Evolutionary conservation across 2,888 invertebrate species (phyloP), one percentile per base, ranked within the genome.

Genomic region (Lapara coniferarum): DNA sequence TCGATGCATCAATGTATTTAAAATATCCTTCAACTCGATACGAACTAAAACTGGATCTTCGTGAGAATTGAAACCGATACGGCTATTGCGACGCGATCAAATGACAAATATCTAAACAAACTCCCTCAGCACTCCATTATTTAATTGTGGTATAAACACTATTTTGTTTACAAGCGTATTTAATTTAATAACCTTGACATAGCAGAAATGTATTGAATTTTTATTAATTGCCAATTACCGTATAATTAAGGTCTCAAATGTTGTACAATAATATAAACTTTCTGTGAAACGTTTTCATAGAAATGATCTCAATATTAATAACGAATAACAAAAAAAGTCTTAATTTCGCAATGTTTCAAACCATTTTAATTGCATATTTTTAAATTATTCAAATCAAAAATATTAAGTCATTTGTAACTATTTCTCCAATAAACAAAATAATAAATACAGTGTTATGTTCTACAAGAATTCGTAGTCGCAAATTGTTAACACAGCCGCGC

Each of bases 401-500:
- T 44, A 59, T n/a, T 14, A 59, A 59, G 59, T 5, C n/a, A 13
- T 16, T n/a, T 44, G 3, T 44, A 12, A n/a, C 16, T 25, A 59
- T 59, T 44, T 44, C 14, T 46, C 30, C 59, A 8, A 25, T 56
- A 56, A 56, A 56, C 19, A 16, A 30, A 25, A 19, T 56, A 56
- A 56, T 13, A 56, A 13, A 37, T 56, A 56, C 19, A 16, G 8
- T 63, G 16, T 49, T 49, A 12, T 49, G 49, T 63, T 49, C 16
- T 49, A 63, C 63, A 49, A 63, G 49, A 63, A 63, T 63, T 63
- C 63, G 10, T 63, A 63, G 63, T 63, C 46, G 46, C 63, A 63
- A 63, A 63, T 63, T 46, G 59, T 63, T 46, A 63, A 63, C 19
- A 63, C 63, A 44, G 19, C 46, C 63, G 19, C 12, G 63, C 63